These are phyloP conservation scores for Zygogramma bicolorata DNA, from an alignment of 2,888 invertebrate species.

Conservation along the genomic window DNA sequence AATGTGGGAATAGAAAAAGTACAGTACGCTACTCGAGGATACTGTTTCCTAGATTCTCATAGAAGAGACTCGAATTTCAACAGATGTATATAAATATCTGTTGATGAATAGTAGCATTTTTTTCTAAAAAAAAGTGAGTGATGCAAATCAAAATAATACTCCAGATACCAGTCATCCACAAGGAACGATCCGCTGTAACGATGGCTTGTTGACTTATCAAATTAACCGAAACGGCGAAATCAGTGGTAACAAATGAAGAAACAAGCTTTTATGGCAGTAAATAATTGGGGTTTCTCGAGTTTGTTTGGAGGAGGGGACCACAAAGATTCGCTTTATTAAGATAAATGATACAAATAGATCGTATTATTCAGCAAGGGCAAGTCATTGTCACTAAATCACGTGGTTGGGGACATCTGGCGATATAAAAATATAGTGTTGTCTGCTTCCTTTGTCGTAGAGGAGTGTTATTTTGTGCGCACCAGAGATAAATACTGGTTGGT, in stretches of 20 bases:
- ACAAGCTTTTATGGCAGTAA: slow-evolving; percentile 53
- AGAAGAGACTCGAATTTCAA: too few relatives aligned
- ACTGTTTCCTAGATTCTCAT: too few relatives aligned
- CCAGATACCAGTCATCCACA: too few relatives aligned
- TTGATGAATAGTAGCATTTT: too few relatives aligned
- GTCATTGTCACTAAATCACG: slow-evolving; percentile 48
- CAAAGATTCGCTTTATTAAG: slow-evolving; percentile 49
- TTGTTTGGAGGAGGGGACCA: slow-evolving; percentile 44
- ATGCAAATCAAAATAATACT: too few relatives aligned
- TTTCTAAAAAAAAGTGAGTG: too few relatives aligned
- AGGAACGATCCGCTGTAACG: not conserved
- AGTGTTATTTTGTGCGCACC: slow-evolving; percentile 19
- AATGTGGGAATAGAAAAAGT: too few relatives aligned
- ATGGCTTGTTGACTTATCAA: slow-evolving; percentile 36
- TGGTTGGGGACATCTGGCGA: slow-evolving; percentile 41
- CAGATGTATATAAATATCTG: too few relatives aligned
- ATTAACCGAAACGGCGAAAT: slow-evolving; percentile 45
- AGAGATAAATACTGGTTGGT: not conserved
- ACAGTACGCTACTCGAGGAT: too few relatives aligned
- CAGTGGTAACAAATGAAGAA: slow-evolving; percentile 52
- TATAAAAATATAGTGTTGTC: slow-evolving; percentile 38
- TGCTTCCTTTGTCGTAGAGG: not conserved
- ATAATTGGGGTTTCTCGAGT: slow-evolving; percentile 50
- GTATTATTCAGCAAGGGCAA: slow-evolving; percentile 44
- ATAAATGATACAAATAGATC: slow-evolving; percentile 51